These are phyloP conservation scores for Merluccius polli DNA, from an alignment of 2,797 vertebrate species.

Conservation along the genomic window DNA sequence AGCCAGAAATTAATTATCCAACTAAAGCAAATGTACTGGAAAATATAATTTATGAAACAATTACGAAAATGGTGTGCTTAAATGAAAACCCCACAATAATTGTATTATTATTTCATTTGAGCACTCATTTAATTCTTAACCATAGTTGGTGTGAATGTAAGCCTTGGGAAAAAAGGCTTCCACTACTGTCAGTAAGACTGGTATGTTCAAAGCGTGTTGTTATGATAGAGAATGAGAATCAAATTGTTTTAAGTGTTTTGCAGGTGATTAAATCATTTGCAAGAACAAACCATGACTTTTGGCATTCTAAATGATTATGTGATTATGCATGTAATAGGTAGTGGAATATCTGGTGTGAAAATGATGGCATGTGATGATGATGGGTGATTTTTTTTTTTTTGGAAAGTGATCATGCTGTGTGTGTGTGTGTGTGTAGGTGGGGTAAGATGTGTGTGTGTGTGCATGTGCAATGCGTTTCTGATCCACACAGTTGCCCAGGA, in stretches of 20 bases:
- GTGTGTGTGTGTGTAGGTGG: background rate
- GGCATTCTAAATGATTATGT: conserved; percentile 50
- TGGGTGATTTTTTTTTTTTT: background rate
- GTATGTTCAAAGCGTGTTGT: conserved; percentile 45
- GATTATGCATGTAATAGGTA: conserved; percentile 22
- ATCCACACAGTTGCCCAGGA: conserved; percentile 49
- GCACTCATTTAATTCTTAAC: conserved; percentile 77
- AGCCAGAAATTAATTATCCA: conserved; percentile 96
- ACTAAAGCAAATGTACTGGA: conserved; percentile 94
- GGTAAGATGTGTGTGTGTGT: conserved; percentile 22
- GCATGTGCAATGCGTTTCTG: conserved; percentile 31
- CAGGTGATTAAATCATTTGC: conserved; percentile 70
- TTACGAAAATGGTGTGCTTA: conserved; percentile 85
- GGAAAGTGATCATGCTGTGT: background rate
- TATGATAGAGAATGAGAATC: conserved; percentile 38
- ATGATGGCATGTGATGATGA: background rate
- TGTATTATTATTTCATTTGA: conserved; percentile 91
- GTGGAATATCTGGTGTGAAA: background rate
- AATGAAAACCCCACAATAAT: conserved; percentile 82
- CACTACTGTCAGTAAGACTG: conserved; percentile 59
- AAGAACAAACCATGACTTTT: conserved; percentile 60
- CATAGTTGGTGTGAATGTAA: conserved; percentile 47
- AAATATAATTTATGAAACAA: conserved; percentile 97
- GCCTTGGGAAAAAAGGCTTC: conserved; percentile 33
- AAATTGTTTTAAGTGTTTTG: conserved; percentile 49